Evolutionary conservation across 1,140 invertebrate genomes (phyloP).

Genomic region (Frieseomelitta varia): DNA sequence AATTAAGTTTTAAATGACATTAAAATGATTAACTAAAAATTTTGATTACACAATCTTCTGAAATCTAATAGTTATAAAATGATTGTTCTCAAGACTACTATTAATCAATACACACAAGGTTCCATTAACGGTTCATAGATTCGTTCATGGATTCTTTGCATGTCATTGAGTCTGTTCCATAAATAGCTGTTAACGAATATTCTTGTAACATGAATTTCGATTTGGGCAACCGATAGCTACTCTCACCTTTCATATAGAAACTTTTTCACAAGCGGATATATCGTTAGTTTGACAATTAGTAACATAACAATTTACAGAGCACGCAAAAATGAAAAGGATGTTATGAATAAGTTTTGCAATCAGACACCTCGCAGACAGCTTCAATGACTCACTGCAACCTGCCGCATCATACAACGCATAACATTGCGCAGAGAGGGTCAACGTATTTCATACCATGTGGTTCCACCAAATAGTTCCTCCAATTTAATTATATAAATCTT

Average conservation of each 20-base stretch:
- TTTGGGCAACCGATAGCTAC: slow-evolving; percentile 15
- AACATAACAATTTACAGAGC: background rate
- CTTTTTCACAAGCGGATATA: background rate
- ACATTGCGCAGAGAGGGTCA: background rate
- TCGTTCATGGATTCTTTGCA: no score
- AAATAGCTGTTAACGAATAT: slow-evolving; percentile 31
- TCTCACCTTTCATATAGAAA: background rate
- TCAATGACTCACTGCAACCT: slow-evolving; percentile 51
- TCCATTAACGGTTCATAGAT: slow-evolving; percentile 15
- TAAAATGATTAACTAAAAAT: background rate
- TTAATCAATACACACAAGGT: background rate
- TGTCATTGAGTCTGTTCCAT: slow-evolving; percentile 33
- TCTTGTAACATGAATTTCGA: slow-evolving; percentile 7
- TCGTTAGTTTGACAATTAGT: background rate
- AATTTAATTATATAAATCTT: background rate
- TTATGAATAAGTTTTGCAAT: slow-evolving; percentile 25
- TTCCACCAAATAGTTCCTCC: background rate
- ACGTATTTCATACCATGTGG: background rate
- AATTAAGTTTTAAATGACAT: background rate
- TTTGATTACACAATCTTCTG: background rate
- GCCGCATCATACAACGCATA: slow-evolving; percentile 21
- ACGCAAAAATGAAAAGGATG: background rate
- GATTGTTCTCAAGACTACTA: background rate
- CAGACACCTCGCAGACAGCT: slow-evolving; percentile 34
- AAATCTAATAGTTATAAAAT: background rate